A percentile compares a stretch with the other conserved stretches of the same genome.
phyloP scores from a whole-genome alignment of 2,888 invertebrate genomes.

The Calephelis perditalis region DNA sequence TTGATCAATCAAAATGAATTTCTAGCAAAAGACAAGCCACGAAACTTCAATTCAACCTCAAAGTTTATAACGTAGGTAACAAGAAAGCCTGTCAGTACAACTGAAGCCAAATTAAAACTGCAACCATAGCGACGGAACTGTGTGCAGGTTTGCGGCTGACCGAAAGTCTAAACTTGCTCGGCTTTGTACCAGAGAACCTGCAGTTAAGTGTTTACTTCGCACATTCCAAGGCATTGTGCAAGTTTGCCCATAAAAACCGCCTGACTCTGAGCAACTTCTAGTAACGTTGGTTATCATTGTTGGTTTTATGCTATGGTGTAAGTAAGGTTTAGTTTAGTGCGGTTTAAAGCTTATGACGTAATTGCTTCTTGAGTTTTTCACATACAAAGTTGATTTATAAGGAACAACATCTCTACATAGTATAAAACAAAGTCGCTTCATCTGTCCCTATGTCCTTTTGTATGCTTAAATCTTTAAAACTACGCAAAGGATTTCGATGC shows the following conservation, averaged over 20 bases:
- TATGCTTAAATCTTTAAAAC: too few relatives aligned
- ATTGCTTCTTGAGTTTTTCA: neutral
- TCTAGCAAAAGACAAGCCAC: neutral
- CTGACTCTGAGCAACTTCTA: slow-evolving; percentile 36
- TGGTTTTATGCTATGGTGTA: slow-evolving; percentile 11
- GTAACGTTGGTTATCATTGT: slow-evolving; percentile 8
- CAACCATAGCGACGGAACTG: slow-evolving; percentile 40
- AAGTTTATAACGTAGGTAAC: neutral
- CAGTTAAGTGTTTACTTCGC: slow-evolving; percentile 73
- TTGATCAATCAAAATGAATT: too few relatives aligned
- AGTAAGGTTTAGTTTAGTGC: slow-evolving; percentile 9
- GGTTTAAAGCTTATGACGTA: slow-evolving; percentile 15
- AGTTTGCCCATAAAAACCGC: slow-evolving; percentile 34
- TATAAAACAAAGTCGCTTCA: too few relatives aligned
- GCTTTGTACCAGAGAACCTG: slow-evolving; percentile 68
- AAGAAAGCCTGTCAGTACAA: slow-evolving; percentile 6
- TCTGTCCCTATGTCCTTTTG: too few relatives aligned
- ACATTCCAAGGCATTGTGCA: slow-evolving; percentile 61
- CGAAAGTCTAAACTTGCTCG: slow-evolving; percentile 52
- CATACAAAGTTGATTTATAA: neutral
- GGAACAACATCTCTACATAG: too few relatives aligned
- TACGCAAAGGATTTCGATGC: too few relatives aligned
- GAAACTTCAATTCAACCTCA: too few relatives aligned
- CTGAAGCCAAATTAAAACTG: slow-evolving; percentile 26
- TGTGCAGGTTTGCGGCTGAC: slow-evolving; percentile 44